phyloP scores from a whole-genome alignment of 2,888 invertebrate genomes.

The Lasioglossum calceatum region DNA sequence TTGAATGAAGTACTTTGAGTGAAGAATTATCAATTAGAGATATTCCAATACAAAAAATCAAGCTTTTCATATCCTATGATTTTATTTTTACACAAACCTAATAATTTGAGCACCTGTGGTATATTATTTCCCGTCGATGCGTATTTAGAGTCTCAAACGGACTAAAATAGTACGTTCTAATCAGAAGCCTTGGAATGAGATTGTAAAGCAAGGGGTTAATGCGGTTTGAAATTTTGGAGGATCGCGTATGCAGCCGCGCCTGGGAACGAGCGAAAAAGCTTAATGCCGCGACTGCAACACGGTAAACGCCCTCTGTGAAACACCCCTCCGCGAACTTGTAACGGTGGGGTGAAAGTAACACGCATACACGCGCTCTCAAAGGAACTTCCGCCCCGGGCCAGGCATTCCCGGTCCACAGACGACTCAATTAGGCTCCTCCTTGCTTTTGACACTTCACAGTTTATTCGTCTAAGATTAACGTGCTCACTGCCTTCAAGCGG shows the following conservation, averaged over 20 bases:
- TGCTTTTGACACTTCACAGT: slow-evolving; percentile 60
- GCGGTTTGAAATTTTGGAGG: slow-evolving; percentile 5
- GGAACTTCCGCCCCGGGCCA: slow-evolving; percentile 28
- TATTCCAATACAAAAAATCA: background rate
- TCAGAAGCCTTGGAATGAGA: background rate
- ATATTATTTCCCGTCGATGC: background rate
- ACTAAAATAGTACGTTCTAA: background rate
- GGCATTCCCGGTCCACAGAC: slow-evolving; percentile 38
- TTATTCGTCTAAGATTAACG: slow-evolving; percentile 29
- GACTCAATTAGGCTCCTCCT: slow-evolving; percentile 63
- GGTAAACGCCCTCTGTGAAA: background rate
- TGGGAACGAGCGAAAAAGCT: slow-evolving; percentile 6
- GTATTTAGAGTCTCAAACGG: background rate
- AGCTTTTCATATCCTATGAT: background rate
- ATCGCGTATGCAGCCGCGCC: background rate
- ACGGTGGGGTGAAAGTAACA: slow-evolving; percentile 29
- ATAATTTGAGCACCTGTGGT: background rate
- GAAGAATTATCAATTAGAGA: background rate
- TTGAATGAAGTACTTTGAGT: background rate
- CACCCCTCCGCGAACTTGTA: slow-evolving; percentile 11
- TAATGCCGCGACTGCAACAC: background rate
- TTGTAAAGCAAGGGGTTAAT: background rate
- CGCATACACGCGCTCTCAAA: slow-evolving; percentile 27
- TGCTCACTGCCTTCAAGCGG: background rate
- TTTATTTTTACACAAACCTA: background rate